Conservation (phyloP, 1,140 invertebrate genomes). For the Drosophila tani region DNA sequence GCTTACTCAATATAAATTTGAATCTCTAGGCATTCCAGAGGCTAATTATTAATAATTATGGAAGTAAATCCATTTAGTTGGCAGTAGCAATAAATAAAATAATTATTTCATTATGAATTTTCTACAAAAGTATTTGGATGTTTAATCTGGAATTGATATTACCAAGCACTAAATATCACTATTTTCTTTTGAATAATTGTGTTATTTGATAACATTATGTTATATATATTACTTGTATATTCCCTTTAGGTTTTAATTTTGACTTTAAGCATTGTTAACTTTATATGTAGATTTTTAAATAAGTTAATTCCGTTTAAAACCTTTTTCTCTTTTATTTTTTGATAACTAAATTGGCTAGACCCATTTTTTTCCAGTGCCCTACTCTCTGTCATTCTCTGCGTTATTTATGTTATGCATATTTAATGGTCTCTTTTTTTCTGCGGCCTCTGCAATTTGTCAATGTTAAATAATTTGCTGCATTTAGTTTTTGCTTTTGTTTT, state of each 20-base stretch:
- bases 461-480: slow-evolving; percentile 67
- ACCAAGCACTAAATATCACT: rapidly evolving
- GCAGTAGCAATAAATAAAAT: neutral
- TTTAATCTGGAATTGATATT: neutral
- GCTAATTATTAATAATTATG: too few species aligned
- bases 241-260: too few species aligned
- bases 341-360: neutral
- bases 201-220: too few species aligned
- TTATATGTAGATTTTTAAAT: neutral
- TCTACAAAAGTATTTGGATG: neutral
- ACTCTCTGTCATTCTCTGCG: slow-evolving; percentile 7
- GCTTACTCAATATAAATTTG: too few species aligned
- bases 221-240: too few species aligned
- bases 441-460: slow-evolving; percentile 62
- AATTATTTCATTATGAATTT: neutral
- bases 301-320: rapidly evolving
- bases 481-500: slow-evolving; percentile 49
- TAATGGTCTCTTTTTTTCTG: slow-evolving; percentile 60
- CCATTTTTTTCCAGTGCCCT: neutral
- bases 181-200: neutral
- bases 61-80: too few species aligned
- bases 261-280: too few species aligned
- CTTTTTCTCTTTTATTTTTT: too few species aligned
- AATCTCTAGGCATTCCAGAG: too few species aligned
- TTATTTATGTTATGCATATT: slow-evolving; percentile 72